These are phyloP conservation scores for Dufourea novaeangliae DNA, from an alignment of 1,140 invertebrate genomes.

Conservation along the genomic window DNA sequence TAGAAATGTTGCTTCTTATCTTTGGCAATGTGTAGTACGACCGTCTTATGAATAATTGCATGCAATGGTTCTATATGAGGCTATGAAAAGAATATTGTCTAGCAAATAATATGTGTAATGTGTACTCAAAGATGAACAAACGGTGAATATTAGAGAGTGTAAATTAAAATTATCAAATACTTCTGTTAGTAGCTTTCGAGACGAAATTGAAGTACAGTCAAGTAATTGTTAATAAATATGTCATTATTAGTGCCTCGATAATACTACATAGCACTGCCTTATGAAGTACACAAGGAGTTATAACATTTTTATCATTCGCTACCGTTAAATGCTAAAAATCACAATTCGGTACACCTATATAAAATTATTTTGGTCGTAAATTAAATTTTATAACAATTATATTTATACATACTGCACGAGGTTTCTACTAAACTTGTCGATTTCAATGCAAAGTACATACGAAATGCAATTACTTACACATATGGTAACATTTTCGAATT, in stretches of 20 bases:
- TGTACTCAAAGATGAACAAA: conserved; percentile 2
- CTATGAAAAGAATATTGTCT: not conserved
- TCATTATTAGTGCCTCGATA: conserved; percentile 11
- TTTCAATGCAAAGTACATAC: not conserved
- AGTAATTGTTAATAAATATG: not conserved
- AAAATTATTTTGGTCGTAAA: conserved; percentile 23
- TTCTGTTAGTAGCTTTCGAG: not conserved
- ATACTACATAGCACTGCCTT: not conserved
- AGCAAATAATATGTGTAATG: not conserved
- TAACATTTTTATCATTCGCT: not conserved
- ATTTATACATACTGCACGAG: conserved; percentile 6
- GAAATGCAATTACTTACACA: conserved; percentile 21
- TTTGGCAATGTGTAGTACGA: conserved; percentile 33
- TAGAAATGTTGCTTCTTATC: conserved; percentile 17
- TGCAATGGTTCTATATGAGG: not conserved
- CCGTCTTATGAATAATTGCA: conserved; percentile 14
- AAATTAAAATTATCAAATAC: conserved; percentile 4
- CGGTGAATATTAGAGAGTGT: no score
- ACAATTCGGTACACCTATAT: not conserved
- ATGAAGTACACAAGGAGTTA: conserved; percentile 8
- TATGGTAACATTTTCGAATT: not conserved
- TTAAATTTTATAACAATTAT: conserved; percentile 16
- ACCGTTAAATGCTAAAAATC: conserved; percentile 32
- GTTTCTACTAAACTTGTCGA: conserved; percentile 28
- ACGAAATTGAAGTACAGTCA: not conserved